These are phyloP conservation scores for Bufo bufo DNA, from an alignment of 2,113 vertebrate species.

Conservation along the genomic window DNA sequence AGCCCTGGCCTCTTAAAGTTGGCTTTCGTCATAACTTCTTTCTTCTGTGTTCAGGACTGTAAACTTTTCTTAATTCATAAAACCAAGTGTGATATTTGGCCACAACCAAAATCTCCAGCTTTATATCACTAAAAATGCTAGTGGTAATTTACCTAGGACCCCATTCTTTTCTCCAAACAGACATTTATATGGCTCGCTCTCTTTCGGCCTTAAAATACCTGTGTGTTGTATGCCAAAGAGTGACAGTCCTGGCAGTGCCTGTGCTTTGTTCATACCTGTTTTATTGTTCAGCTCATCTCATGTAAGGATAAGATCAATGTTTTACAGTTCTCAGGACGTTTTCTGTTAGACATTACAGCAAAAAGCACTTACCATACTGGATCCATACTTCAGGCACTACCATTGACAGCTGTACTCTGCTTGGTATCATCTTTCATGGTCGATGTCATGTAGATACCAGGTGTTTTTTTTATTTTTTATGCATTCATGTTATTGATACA, in stretches of 20 bases:
- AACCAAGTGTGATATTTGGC: slow-evolving; percentile 50
- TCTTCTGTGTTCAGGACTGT: slow-evolving; percentile 26
- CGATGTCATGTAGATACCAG: background rate
- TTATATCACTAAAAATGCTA: background rate
- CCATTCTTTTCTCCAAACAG: slow-evolving; percentile 3
- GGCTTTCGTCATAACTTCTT: slow-evolving; percentile 17
- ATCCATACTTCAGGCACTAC: background rate
- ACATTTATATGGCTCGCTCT: slow-evolving; percentile 8
- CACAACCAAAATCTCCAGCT: slow-evolving; percentile 2
- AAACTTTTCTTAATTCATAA: slow-evolving; percentile 28
- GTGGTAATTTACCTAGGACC: background rate
- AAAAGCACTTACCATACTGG: background rate
- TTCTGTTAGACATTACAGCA: background rate
- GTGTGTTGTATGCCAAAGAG: background rate
- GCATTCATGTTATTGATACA: background rate
- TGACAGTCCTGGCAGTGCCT: background rate
- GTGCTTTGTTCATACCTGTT: background rate
- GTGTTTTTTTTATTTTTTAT: background rate
- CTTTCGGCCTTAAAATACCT: background rate
- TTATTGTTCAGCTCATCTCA: background rate
- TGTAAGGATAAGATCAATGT: background rate
- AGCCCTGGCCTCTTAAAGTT: slow-evolving; percentile 17
- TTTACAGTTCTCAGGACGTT: background rate
- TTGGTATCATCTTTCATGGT: background rate
- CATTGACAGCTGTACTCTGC: background rate